Conservation (phyloP, 2,797 vertebrate species). For the Octomys mimax region DNA sequence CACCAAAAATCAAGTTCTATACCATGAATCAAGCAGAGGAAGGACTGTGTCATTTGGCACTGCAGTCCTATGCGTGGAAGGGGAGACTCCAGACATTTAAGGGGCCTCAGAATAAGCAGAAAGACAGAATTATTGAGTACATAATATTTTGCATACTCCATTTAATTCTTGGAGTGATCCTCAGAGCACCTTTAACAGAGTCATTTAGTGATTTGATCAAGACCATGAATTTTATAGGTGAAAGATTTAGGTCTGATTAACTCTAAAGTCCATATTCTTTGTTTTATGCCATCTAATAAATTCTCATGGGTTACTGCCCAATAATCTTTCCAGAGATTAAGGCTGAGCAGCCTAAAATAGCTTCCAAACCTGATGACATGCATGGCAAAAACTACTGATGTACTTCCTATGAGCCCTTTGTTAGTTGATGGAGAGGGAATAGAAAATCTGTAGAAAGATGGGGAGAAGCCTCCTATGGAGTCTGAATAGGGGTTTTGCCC, state of each 20-base stretch:
- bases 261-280: background rate
- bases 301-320: background rate
- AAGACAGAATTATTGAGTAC: background rate
- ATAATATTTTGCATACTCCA: background rate
- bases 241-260: background rate
- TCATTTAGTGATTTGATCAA: slow-evolving; percentile 23
- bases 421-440: background rate
- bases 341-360: background rate
- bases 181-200: background rate
- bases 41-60: background rate
- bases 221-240: background rate
- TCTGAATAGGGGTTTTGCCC: background rate
- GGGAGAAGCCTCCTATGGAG: background rate
- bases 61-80: background rate
- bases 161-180: background rate
- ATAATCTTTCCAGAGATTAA: background rate
- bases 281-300: background rate
- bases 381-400: background rate
- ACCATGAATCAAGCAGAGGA: background rate
- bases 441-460: background rate
- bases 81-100: background rate
- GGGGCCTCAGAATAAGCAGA: background rate
- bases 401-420: background rate
- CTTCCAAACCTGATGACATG: background rate
- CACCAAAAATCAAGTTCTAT: background rate